Percentiles rank a stretch among this genome's conserved stretches.
Conservation (phyloP, 1,140 invertebrate species). For the Cydia fagiglandana region DNA sequence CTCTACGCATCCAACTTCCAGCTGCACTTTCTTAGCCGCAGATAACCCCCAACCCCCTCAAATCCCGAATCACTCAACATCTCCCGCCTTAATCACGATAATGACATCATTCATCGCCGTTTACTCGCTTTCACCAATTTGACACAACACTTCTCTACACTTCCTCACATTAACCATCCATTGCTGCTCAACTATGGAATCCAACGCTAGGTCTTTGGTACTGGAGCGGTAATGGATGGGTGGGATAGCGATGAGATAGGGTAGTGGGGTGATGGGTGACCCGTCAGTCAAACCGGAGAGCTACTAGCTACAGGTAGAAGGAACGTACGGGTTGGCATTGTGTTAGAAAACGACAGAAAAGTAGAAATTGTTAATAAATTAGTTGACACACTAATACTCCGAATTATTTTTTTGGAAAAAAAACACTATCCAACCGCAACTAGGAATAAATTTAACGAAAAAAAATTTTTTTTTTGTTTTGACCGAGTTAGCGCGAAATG, state of each 20-base stretch:
- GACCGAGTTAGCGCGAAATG: too few relatives aligned
- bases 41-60: conserved; percentile 9
- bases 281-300: conserved; percentile 51
- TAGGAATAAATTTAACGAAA: too few relatives aligned
- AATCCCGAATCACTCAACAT: conserved; percentile 53
- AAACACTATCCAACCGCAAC: too few relatives aligned
- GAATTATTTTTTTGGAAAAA: too few relatives aligned
- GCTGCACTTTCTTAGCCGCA: conserved; percentile 22
- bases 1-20: background rate
- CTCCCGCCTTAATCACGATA: conserved; percentile 61
- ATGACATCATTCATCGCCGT: conserved; percentile 60
- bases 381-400: too few relatives aligned
- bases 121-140: conserved; percentile 43
- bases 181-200: background rate
- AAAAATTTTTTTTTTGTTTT: too few relatives aligned
- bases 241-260: conserved; percentile 16
- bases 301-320: conserved; percentile 41
- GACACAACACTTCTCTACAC: background rate
- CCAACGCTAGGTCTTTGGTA: too few relatives aligned
- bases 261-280: conserved; percentile 35
- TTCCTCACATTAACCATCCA: background rate
- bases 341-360: conserved; percentile 1
- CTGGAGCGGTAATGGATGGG: background rate
- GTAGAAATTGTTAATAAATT: background rate
- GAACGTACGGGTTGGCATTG: conserved; percentile 37